A percentile compares a stretch with the other conserved stretches of the same genome.
Conservation (phyloP, 2,797 vertebrate genomes). For the Hybognathus amarus region DNA sequence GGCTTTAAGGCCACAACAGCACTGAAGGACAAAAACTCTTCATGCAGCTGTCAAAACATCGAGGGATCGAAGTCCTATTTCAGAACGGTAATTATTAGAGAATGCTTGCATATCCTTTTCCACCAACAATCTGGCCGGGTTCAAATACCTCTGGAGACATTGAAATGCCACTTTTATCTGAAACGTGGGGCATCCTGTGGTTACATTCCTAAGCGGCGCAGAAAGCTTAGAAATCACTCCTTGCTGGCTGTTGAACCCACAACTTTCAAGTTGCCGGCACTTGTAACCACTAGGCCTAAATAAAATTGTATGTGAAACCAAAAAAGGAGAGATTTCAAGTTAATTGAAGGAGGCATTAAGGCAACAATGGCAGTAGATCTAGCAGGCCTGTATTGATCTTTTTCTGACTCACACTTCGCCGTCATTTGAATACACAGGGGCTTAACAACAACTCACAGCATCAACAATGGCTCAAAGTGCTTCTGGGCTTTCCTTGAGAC, state of each 20-base stretch:
- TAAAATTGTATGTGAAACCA: neutral
- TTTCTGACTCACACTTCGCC: conserved; percentile 61
- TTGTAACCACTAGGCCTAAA: neutral
- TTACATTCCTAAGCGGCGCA: neutral
- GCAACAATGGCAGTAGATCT: conserved; percentile 71
- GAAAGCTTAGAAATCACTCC: neutral
- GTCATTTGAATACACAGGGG: conserved; percentile 58
- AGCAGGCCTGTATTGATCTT: conserved; percentile 64
- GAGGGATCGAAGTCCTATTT: conserved; percentile 30
- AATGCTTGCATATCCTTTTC: conserved; percentile 1
- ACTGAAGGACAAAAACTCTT: conserved; percentile 50
- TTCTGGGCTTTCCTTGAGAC: neutral
- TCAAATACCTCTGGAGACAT: neutral
- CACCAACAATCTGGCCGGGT: neutral
- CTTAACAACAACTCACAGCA: conserved; percentile 66
- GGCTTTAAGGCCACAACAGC: conserved; percentile 63
- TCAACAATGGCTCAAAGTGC: conserved; percentile 58
- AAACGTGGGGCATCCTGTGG: neutral
- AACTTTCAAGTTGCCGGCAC: neutral
- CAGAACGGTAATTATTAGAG: conserved; percentile 4
- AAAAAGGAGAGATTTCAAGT: conserved; percentile 44
- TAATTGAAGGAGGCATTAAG: conserved; percentile 76
- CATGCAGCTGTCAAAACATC: conserved; percentile 79
- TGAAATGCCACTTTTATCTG: neutral
- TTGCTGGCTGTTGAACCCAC: neutral